Evolutionary conservation across 2,888 invertebrate species (phyloP), one percentile per base, ranked within the genome.

Genomic region (Phengaris arion): DNA sequence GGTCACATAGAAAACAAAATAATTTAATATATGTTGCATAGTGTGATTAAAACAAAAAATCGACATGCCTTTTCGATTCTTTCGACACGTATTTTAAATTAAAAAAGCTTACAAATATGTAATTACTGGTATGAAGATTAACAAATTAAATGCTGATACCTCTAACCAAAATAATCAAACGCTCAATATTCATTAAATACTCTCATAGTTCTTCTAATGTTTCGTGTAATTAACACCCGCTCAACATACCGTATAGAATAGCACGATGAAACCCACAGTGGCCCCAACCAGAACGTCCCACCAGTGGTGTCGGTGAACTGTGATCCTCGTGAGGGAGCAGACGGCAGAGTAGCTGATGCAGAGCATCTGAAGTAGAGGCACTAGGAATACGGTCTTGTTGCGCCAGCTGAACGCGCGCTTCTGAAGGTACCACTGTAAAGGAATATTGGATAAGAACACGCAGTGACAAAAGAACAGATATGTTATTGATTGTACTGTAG

Each of bases 291-390:
- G 84, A 0, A 97, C 97, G 83, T 97, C 97, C 96, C 96, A 96
- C 96, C 97, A 97, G 85, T 97, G 97, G 84, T 97, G 97, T 0
- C 96, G 86, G 81, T 95, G 94, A 85, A 97, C 97, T 0, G 95
- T 94, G 81, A 97, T 94, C 77, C 97, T 91, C 5, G 96, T 95
- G 69, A 96, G 85, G 0, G 96, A 95, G 81, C 96, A 96, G 51
- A 95, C 80, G 0, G 94, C 87, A 0, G 95, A 92, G 95, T 95
- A 96, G 0, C 94, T 83, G 46, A 95, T 80, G 78, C 94, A 92
- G 2, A 94, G 55, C 68, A 95, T 85, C 82, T 96, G 96, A 4
- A 96, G 83, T 79, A 95, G 89, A 0, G 96, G 95, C n/a, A 95
- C 95, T 15, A 95, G 81, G 74, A 95, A 84, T n/a, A 91, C 81